Evolutionary conservation across 1,140 invertebrate genomes (phyloP), one percentile per base, ranked within the genome.

Genomic region (Oreohelix idahoensis): DNA sequence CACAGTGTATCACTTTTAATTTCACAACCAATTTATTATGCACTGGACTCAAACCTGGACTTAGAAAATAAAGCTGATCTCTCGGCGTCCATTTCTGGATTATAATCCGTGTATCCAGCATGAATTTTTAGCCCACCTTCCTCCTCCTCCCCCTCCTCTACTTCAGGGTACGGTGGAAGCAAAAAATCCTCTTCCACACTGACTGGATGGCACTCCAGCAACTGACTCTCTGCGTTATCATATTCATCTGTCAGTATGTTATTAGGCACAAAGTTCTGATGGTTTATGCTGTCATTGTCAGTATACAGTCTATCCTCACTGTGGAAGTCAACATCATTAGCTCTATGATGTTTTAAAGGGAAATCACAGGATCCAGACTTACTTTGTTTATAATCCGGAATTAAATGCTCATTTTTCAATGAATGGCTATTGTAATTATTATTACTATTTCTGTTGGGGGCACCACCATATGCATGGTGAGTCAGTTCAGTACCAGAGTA

Each of bases 131-230:
- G 29, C 0, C 1, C 8, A 38, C 53, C 35, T 29, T 77, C 58
- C 20, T 66, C 39, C 10, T 29, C 49, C 10, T 77, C 63, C 10
- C 17, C 49, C 10, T 77, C 63, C 20, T 36, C 63, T 53, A 51
- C 78, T 42, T 75, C 77, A 8, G 81, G 81, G 63, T 83, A 83
- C 0, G 84, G 84, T 11, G 81, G 81, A 29, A 85, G 32, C 8
- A 83, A 26, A 71, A 76, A 80, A 13, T 85, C 84, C 53, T 76
- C 84, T 71, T 83, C 84, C 77, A 63, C 75, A 35, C 80, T 82
- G 11, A 38, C 70, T 74, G 80, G 49, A 35, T 71, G 39, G 23
- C 45, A 82, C 0, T 32, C 36, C 20, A 51, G 45, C 0, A 75
- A 5, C 23, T 82, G 15, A 63, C 71, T 74, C 2, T 53, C 35